Base-by-base conservation (phyloP, 2,888 invertebrate genomes). In the Labia minor region DNA sequence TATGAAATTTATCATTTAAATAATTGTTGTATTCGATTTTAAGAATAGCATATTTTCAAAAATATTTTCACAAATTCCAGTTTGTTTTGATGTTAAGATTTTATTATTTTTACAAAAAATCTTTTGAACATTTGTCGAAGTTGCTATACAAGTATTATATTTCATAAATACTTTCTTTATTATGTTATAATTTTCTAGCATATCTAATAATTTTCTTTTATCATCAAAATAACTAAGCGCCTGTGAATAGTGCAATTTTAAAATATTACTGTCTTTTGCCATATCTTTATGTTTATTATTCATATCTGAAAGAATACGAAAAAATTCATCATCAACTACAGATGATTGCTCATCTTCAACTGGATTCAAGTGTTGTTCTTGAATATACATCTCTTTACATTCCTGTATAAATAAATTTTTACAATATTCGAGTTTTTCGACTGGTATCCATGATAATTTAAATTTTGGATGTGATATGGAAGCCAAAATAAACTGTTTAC, bases 161-260 rank as follows among this genome's bases (percentile, higher is more conserved):
- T 49, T 49, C 14, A 49, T n/a, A 49, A 49, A 49, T 8, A 49
- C 16, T 49, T 49, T 49, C 49, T 49, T 49, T 49, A 49, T 16
- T 49, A 49, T 49, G n/a, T 49, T 16, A 49, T 49, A 49, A 49
- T 16, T 49, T 10, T 49, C 49, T 49, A 49, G n/a, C 49, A 49
- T 49, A 49, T 49, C 49, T 49, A 49, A 49, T 49, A 49, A 49
- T 49, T 49, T 49, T 49, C 49, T 11, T 49, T 49, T 49, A 16
- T 49, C 49, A 8, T 49, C 16, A 49, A 49, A 49, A 49, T 49
- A 49, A 49, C n/a, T 49, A 49, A n/a, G 49, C 49, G 49, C 49
- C 14, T 49, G 49, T 3, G 49, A 49, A 49, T n/a, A 49, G 14
- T 11, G 4, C 2, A 49, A 49, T 8, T 11, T 49, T 49, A 49